Evolutionary conservation across 2,113 vertebrate genomes (phyloP).

Genomic region (Clarias batrachus): DNA sequence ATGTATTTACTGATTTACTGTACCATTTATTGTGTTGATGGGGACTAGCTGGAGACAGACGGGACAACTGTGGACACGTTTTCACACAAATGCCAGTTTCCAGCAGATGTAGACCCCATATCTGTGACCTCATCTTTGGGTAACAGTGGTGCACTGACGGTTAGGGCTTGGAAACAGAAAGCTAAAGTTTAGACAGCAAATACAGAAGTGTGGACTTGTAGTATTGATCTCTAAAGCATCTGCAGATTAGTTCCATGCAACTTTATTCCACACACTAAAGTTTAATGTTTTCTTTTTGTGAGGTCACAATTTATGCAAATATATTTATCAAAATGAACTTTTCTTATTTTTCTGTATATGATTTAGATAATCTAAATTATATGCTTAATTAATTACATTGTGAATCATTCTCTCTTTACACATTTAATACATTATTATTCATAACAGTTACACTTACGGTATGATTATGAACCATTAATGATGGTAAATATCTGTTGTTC

Average conservation of each 20-base stretch:
- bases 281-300: neutral
- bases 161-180: slow-evolving; percentile 78
- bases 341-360: neutral
- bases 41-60: slow-evolving; percentile 75
- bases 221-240: neutral
- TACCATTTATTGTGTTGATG: neutral
- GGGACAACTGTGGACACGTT: slow-evolving; percentile 84
- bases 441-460: neutral
- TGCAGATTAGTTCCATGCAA: neutral
- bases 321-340: neutral
- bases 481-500: neutral
- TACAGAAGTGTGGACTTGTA: neutral
- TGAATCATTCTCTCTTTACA: neutral
- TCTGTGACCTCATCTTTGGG: slow-evolving; percentile 79
- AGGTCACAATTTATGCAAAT: neutral
- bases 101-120: slow-evolving; percentile 84
- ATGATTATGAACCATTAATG: neutral
- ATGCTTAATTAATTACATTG: neutral
- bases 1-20: neutral
- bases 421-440: neutral
- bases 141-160: slow-evolving; percentile 75
- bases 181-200: slow-evolving; percentile 45
- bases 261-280: neutral
- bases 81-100: slow-evolving; percentile 86
- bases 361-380: neutral